Evolutionary conservation across 2,113 vertebrate species (phyloP).

Genomic region (Barbus barbus): DNA sequence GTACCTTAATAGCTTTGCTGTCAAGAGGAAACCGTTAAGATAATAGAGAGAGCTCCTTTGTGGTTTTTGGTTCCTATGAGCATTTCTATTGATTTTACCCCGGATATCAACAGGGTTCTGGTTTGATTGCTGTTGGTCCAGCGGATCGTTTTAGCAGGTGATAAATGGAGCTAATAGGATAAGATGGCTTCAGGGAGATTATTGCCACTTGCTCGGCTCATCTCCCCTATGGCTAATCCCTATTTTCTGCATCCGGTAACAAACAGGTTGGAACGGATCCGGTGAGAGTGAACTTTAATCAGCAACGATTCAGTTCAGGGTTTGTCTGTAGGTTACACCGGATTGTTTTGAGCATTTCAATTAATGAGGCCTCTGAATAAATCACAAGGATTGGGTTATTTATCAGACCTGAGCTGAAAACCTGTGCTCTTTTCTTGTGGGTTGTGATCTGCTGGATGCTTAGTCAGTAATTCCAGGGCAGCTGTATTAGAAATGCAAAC

Average conservation of each 20-base stretch:
- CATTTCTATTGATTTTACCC: background rate
- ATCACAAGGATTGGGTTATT: background rate
- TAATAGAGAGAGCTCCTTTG: background rate
- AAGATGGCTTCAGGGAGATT: constrained; percentile 53
- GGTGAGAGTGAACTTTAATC: background rate
- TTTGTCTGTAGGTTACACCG: constrained; percentile 1
- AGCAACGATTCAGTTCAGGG: background rate
- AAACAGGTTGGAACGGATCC: constrained; percentile 15
- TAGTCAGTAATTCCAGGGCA: background rate
- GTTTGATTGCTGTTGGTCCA: background rate
- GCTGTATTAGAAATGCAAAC: background rate
- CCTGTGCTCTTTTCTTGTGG: background rate
- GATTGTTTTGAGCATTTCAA: background rate
- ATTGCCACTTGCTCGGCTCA: constrained; percentile 45
- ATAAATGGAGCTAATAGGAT: constrained; percentile 59
- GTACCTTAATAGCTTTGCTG: background rate
- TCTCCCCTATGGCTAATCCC: constrained; percentile 43
- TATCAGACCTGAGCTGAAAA: background rate
- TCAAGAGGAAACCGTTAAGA: background rate
- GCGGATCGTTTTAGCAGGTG: constrained; percentile 46
- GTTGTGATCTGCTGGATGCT: constrained; percentile 5
- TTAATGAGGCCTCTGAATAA: background rate
- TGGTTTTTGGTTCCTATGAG: background rate
- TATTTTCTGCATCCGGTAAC: constrained; percentile 28
- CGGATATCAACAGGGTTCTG: background rate